A percentile compares a stretch with the other conserved stretches of the same genome.
phyloP scores from a whole-genome alignment of 1,140 invertebrate genomes.

The Neodiprion pinetum region DNA sequence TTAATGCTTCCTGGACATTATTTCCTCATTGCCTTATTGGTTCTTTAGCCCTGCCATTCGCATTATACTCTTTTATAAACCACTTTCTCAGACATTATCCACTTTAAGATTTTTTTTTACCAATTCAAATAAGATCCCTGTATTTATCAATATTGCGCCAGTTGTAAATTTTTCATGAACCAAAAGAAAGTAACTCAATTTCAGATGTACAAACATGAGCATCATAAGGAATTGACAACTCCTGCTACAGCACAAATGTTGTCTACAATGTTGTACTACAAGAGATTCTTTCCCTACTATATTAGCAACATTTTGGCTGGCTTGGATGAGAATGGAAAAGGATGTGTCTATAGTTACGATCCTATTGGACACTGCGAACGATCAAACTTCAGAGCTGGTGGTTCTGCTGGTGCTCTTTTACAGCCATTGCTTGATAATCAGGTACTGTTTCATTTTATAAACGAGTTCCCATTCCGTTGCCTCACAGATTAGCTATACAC shows the following conservation, averaged over 20 bases:
- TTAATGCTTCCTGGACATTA: too few relatives aligned
- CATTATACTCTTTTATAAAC: too few relatives aligned
- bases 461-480: too few relatives aligned
- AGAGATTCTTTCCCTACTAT: slow-evolving; percentile 99
- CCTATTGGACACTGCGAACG: slow-evolving; percentile 94
- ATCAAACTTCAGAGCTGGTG: slow-evolving; percentile 80
- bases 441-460: slow-evolving; percentile 42
- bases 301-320: slow-evolving; percentile 95
- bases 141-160: too few relatives aligned
- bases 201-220: slow-evolving; percentile 95
- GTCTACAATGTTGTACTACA: slow-evolving; percentile 95
- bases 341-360: slow-evolving; percentile 95
- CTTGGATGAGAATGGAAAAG: slow-evolving; percentile 85
- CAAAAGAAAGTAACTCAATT: slow-evolving; percentile 24
- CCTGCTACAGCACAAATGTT: slow-evolving; percentile 93
- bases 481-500: too few relatives aligned
- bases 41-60: too few relatives aligned
- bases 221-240: slow-evolving; percentile 93
- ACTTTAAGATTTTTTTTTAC: too few relatives aligned
- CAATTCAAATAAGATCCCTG: too few relatives aligned
- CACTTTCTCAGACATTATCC: too few relatives aligned
- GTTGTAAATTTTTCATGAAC: too few relatives aligned
- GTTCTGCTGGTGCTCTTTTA: slow-evolving; percentile 80
- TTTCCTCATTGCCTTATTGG: too few relatives aligned
- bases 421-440: slow-evolving; percentile 91